Evolutionary conservation across 53 echinoderm and acorn worm genomes (phyloP), one percentile per base, ranked within the genome.

Genomic region (Stichopus horrens): DNA sequence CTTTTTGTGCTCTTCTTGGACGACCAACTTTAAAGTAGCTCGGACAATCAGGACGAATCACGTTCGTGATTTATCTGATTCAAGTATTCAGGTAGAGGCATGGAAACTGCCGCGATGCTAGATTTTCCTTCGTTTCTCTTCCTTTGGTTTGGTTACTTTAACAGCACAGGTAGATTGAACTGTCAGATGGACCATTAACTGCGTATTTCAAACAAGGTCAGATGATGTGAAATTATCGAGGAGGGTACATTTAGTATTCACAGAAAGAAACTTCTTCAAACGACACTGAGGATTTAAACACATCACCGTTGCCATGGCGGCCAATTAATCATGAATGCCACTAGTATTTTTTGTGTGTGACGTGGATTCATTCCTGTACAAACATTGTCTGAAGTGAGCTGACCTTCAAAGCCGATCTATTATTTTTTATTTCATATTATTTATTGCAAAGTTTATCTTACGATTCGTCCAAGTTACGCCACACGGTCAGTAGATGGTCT

Each of bases 191-290:
- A 55, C 58, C 81, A 81, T 81, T 81, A 81, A 56, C 81, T 21
- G 57, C 21, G n/a, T 58, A 81, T 56, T 56, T 58, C 22, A 81
- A 81, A 81, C 81, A 81, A 81, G 81, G 81, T 81, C 81, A 57
- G 20, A 57, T 18, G 81, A 81, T 21, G 80, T 58, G 19, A 56
- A 80, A 20, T 58, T 81, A 18, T 56, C 20, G 8, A 81, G 57
- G n/a, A 56, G 81, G 55, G 81, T 55, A 81, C 81, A 81, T 81
- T 75, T 81, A 56, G 58, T 53, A 71, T 71, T 13, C 71, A 71
- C 71, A 71, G 18, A 71, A 56, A 57, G 22, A 81, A 58, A 77
- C 57, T 57, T 57, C 81, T 81, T 18, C 56, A 58, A n/a, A 3
- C 55, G 14, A 23, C 80, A 5, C 75, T 23, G 75, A 3, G 75